phyloP scores from a whole-genome alignment of 2,797 vertebrate genomes.

The Micrastur ruficollis region DNA sequence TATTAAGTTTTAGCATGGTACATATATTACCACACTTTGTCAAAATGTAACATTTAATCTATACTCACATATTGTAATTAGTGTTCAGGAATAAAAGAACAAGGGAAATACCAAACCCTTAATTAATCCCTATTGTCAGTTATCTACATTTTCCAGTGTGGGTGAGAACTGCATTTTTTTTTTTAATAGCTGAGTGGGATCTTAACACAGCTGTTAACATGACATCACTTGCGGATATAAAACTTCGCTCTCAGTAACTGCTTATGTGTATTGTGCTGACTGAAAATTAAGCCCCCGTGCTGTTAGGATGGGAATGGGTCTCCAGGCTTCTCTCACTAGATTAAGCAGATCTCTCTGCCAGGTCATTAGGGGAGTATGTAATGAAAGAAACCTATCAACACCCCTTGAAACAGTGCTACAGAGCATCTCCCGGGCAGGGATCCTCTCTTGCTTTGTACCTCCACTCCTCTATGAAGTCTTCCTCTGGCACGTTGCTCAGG shows the following conservation, averaged over 20 bases:
- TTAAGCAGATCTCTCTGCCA: not conserved
- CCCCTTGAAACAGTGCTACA: not conserved
- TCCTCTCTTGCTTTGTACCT: slow-evolving; percentile 63
- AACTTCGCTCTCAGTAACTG: not conserved
- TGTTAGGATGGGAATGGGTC: not conserved
- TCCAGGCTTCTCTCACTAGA: not conserved
- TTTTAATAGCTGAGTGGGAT: not conserved
- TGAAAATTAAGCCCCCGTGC: not conserved
- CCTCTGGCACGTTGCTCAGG: slow-evolving; percentile 59
- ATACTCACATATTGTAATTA: slow-evolving; percentile 58
- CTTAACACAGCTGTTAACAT: slow-evolving; percentile 15
- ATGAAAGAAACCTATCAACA: not conserved
- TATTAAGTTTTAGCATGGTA: not conserved
- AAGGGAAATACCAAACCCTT: slow-evolving; percentile 41
- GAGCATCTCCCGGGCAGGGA: not conserved
- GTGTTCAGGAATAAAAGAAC: slow-evolving; percentile 35
- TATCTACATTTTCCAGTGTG: slow-evolving; percentile 24
- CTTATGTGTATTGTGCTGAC: not conserved
- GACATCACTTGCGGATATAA: not conserved
- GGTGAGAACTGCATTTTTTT: not conserved
- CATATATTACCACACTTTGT: slow-evolving; percentile 41
- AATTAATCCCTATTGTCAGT: slow-evolving; percentile 47
- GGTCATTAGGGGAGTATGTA: not conserved
- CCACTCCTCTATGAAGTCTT: slow-evolving; percentile 77
- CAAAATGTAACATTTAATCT: slow-evolving; percentile 48